A percentile compares a stretch with the other conserved stretches of the same genome.
These are phyloP conservation scores for Accipiter virgatus DNA, from an alignment of 2,113 vertebrate species.

Conservation along the genomic window DNA sequence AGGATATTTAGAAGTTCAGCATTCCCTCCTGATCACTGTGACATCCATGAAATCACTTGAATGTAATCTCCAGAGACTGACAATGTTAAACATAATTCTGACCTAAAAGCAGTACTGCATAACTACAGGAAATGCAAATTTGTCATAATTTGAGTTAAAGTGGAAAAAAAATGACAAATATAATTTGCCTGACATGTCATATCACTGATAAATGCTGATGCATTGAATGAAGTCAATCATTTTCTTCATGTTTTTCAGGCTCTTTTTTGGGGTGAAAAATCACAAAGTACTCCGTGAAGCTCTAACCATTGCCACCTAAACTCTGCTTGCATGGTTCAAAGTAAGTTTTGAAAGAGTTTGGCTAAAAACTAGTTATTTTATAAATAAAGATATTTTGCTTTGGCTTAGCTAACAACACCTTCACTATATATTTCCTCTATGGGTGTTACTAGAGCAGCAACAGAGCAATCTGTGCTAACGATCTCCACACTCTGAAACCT, in stretches of 20 bases:
- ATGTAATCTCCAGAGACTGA: not conserved
- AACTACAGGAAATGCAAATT: not conserved
- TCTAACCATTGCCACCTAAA: not conserved
- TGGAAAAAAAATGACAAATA: not conserved
- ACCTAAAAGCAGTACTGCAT: not conserved
- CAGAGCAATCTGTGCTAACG: not conserved
- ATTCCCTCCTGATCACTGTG: not conserved
- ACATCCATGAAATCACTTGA: not conserved
- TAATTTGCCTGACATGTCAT: not conserved
- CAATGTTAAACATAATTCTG: not conserved
- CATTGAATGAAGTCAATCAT: not conserved
- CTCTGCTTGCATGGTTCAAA: not conserved
- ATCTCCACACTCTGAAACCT: not conserved
- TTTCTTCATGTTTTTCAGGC: not conserved
- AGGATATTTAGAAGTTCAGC: not conserved
- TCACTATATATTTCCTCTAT: not conserved
- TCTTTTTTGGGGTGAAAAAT: not conserved
- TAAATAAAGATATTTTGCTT: not conserved
- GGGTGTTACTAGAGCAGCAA: not conserved
- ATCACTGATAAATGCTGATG: not conserved
- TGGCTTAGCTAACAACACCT: not conserved
- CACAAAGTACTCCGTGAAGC: not conserved
- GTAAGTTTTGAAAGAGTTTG: not conserved
- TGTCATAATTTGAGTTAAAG: not conserved
- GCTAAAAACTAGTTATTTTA: not conserved